Percentiles rank a stretch among this genome's conserved stretches.
Evolutionary conservation across 37 sponge, comb jelly and placozoan genomes (phyloP).

Genomic region (Geodia barretti): DNA sequence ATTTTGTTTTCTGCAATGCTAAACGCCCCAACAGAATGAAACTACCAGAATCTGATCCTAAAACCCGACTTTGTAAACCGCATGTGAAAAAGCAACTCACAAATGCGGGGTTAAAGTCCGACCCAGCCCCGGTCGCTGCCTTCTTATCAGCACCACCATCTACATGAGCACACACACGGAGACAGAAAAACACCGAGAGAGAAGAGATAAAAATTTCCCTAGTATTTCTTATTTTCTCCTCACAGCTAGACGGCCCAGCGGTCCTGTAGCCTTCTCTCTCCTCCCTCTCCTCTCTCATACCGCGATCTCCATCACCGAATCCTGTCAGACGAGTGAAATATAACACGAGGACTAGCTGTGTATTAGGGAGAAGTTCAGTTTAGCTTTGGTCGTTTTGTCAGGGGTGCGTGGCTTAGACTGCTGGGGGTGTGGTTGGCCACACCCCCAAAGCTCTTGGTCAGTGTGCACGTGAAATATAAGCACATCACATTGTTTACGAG

Average conservation of each 20-base stretch:
- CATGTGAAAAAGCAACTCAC: background rate
- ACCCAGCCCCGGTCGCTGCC: background rate
- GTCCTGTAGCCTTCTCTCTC: constrained; percentile 54
- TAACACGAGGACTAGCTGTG: no score
- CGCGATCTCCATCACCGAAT: constrained; percentile 19
- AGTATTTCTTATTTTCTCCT: no score
- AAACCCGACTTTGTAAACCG: no score
- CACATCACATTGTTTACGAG: background rate
- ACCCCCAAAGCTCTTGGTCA: constrained; percentile 8
- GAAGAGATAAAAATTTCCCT: no score
- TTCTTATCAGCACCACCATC: background rate
- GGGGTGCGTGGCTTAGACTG: no score
- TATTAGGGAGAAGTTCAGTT: no score
- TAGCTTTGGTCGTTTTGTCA: background rate
- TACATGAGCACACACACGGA: background rate
- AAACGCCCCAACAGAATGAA: no score
- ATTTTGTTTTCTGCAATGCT: no score
- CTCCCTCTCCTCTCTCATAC: constrained; percentile 37
- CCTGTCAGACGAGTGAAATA: background rate
- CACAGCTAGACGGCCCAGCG: no score
- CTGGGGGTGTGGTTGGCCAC: background rate
- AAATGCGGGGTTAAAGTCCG: background rate
- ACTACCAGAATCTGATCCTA: no score
- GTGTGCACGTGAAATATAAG: constrained; percentile 38
- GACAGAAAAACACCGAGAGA: background rate